Percentiles rank a stretch among this genome's conserved stretches.
These are phyloP conservation scores for Phrynocephalus guinanensis DNA, from an alignment of 2,797 vertebrate genomes.

Conservation along the genomic window DNA sequence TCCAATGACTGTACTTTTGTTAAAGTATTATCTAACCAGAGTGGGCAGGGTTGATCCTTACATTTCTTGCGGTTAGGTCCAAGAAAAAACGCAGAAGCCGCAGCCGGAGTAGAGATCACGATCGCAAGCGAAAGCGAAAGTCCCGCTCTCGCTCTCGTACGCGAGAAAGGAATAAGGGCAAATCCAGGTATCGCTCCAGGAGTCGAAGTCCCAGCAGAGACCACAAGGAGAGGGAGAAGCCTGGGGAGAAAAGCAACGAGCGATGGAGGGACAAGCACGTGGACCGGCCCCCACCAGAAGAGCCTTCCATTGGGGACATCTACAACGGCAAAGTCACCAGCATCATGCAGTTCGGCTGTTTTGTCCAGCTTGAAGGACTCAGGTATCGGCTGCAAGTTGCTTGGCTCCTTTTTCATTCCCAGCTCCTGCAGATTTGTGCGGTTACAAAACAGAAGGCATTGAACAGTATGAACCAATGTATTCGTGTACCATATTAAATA, in stretches of 20 bases:
- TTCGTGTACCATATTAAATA: neutral
- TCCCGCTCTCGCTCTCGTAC: conserved; percentile 82
- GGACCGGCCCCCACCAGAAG: conserved; percentile 93
- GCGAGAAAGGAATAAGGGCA: conserved; percentile 81
- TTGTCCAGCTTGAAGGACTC: conserved; percentile 96
- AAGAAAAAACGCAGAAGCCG: conserved; percentile 86
- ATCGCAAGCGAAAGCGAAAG: conserved; percentile 77
- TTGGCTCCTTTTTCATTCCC: neutral
- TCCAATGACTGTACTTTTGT: neutral
- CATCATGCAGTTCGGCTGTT: conserved; percentile 99
- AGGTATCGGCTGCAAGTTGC: conserved; percentile 77
- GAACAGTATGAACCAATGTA: neutral
- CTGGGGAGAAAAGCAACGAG: conserved; percentile 73
- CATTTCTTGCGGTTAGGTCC: conserved; percentile 66
- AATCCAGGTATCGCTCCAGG: conserved; percentile 84
- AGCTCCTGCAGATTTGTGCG: neutral
- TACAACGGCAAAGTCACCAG: conserved; percentile 98
- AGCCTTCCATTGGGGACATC: conserved; percentile 95
- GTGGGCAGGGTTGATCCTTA: neutral
- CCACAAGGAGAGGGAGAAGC: conserved; percentile 74
- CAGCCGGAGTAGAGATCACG: conserved; percentile 80
- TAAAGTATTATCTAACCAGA: neutral
- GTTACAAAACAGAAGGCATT: neutral
- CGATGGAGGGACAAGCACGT: conserved; percentile 95
- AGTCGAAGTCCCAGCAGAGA: conserved; percentile 85